Conservation (phyloP, 2,888 invertebrate species). For the Aporophyla nigra region DNA sequence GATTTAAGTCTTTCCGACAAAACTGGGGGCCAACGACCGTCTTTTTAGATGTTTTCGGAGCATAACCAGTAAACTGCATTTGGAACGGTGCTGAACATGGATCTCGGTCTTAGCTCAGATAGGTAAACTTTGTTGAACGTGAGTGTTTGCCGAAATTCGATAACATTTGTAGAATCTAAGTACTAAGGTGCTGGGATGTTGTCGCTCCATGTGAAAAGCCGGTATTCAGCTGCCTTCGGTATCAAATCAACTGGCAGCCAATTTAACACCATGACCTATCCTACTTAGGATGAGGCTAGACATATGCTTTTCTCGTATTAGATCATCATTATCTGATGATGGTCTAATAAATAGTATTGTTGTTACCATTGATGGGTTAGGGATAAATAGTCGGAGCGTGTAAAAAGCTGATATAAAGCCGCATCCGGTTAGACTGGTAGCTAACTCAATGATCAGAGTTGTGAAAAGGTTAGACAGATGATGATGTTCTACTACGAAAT, state of each 20-base stretch:
- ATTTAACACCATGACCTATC: no score
- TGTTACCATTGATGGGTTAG: no score
- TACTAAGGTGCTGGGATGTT: neutral
- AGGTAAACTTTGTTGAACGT: neutral
- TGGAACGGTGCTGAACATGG: neutral
- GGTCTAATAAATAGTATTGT: no score
- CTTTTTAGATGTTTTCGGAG: neutral
- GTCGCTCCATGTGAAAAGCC: neutral
- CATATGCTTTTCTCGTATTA: no score
- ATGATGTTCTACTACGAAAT: no score
- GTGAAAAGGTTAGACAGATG: neutral
- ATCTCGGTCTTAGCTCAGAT: neutral
- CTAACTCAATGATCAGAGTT: neutral
- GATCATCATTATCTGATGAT: no score
- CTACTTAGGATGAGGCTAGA: no score
- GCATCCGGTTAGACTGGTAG: neutral
- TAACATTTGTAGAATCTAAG: neutral
- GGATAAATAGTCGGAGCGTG: no score
- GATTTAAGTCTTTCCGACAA: slow-evolving; percentile 7
- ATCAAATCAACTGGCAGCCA: no score
- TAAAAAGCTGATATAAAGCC: neutral
- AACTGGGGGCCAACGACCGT: neutral
- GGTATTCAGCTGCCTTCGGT: neutral
- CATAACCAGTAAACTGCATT: neutral
- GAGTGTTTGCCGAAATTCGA: neutral